phyloP scores from a whole-genome alignment of 1,140 invertebrate genomes.

The Diorhabda carinulata region DNA sequence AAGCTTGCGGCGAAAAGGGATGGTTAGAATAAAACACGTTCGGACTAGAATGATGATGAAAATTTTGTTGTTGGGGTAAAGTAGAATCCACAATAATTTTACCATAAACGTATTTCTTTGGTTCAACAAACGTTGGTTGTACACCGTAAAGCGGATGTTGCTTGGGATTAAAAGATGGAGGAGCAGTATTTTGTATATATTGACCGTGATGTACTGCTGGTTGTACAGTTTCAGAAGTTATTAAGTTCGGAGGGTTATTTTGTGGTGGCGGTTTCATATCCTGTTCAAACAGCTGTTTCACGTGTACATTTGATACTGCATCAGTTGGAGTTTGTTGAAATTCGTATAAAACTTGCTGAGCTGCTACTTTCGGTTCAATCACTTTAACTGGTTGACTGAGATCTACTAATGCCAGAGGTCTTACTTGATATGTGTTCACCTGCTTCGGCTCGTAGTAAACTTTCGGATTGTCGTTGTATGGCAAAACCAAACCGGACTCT shows the following conservation, averaged over 20 bases:
- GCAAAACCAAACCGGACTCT: conserved; percentile 6
- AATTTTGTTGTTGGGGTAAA: background rate
- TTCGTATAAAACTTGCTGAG: conserved; percentile 38
- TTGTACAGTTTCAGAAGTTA: conserved; percentile 28
- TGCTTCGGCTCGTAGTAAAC: background rate
- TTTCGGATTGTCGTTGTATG: background rate
- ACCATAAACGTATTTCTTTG: conserved; percentile 29
- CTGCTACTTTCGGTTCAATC: conserved; percentile 17
- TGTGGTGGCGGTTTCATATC: conserved; percentile 3
- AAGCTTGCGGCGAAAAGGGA: background rate
- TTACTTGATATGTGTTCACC: background rate
- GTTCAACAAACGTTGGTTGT: conserved; percentile 25
- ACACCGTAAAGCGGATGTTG: conserved; percentile 22
- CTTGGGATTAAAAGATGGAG: conserved; percentile 20
- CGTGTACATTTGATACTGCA: conserved; percentile 33
- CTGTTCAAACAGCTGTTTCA: conserved; percentile 34
- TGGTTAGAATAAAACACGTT: background rate
- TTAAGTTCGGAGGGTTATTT: conserved; percentile 10
- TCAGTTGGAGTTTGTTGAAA: conserved; percentile 39
- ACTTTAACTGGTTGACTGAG: conserved; percentile 6
- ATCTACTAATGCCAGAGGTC: background rate
- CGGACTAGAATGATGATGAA: background rate
- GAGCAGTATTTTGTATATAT: conserved; percentile 27
- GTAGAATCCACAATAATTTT: conserved; percentile 17
- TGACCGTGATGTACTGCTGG: conserved; percentile 33